phyloP scores from a whole-genome alignment of 2,888 invertebrate genomes.

The Rapana venosa region DNA sequence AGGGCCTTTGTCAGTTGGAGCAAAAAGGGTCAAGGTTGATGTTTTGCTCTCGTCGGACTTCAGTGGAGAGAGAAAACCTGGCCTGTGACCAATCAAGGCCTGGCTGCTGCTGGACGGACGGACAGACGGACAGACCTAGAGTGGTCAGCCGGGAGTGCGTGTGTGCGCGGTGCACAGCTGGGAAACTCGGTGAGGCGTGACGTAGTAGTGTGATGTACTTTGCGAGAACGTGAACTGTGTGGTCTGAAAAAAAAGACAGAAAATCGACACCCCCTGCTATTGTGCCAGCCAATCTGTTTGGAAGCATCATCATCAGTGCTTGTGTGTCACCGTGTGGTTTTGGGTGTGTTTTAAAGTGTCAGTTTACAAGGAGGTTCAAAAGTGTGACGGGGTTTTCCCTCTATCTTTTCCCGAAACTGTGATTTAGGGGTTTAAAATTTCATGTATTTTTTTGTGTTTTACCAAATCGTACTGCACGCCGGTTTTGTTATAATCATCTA shows the following conservation, averaged over 20 bases:
- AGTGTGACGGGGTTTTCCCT: no score
- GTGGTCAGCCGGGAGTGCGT: not conserved
- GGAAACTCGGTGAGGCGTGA: constrained; percentile 15
- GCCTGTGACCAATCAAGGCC: not conserved
- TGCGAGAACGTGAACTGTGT: not conserved
- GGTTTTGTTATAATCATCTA: no score
- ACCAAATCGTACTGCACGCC: no score
- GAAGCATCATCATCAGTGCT: not conserved
- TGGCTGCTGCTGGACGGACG: not conserved
- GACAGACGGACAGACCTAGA: not conserved
- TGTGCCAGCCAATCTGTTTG: not conserved
- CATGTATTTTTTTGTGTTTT: no score
- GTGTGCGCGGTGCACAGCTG: not conserved
- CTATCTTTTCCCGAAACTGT: no score
- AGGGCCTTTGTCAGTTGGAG: not conserved
- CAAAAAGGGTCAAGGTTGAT: constrained; percentile 1
- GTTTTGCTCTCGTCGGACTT: not conserved
- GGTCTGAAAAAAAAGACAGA: not conserved
- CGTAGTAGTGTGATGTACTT: not conserved
- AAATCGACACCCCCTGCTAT: not conserved
- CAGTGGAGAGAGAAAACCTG: not conserved
- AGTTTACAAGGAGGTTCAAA: no score
- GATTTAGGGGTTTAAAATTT: no score
- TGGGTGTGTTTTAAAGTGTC: no score
- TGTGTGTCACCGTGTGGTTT: not conserved